Evolutionary conservation across 2,797 vertebrate genomes (phyloP).

Genomic region (Emys orbicularis): DNA sequence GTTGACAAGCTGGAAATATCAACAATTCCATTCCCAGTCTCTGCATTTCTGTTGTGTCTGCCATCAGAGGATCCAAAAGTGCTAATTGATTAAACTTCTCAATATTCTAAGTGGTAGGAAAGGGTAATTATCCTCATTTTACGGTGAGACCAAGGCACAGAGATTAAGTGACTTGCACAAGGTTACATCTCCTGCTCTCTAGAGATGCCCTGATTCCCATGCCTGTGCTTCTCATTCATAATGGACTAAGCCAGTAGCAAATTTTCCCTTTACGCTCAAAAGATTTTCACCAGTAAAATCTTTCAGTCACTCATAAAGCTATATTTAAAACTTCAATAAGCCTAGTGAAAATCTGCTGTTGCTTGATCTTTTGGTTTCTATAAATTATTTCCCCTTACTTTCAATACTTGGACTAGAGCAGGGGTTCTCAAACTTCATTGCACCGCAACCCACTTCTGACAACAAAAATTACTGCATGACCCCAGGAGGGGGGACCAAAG

Average conservation of each 20-base stretch:
- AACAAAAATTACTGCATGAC: no score
- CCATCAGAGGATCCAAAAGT: background rate
- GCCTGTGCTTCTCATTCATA: slow-evolving; percentile 11
- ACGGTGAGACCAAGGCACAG: background rate
- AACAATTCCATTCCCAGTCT: background rate
- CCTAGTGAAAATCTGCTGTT: slow-evolving; percentile 22
- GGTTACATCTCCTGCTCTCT: background rate
- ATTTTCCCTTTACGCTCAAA: background rate
- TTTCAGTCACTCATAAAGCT: background rate
- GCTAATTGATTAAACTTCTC: background rate
- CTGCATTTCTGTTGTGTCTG: background rate
- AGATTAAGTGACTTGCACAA: background rate
- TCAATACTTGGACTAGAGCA: background rate
- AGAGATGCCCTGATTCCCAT: background rate
- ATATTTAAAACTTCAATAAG: slow-evolving; percentile 28
- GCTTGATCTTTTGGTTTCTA: slow-evolving; percentile 13
- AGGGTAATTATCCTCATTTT: background rate
- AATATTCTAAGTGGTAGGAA: background rate
- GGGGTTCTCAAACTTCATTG: no score
- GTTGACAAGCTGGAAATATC: background rate
- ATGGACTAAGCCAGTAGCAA: background rate
- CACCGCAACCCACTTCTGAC: no score
- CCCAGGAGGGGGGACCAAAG: no score
- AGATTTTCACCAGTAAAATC: background rate
- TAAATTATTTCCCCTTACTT: background rate